A percentile compares a stretch with the other conserved stretches of the same genome.
These are phyloP conservation scores for Nomada lathburiana DNA, from an alignment of 2,888 invertebrate genomes.

Conservation along the genomic window DNA sequence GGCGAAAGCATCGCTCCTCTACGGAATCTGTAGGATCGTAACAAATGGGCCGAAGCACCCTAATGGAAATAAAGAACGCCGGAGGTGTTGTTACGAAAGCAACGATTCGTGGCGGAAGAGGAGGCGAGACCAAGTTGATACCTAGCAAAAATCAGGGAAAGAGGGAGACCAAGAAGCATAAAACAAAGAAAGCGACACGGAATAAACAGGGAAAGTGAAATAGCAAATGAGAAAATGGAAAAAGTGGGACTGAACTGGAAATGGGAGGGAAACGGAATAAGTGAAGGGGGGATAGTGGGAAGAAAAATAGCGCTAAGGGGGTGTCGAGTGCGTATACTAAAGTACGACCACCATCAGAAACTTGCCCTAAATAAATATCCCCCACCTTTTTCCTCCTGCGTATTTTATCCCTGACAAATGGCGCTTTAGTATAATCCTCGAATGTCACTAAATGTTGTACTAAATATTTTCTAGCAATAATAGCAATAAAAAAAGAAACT, in stretches of 20 bases:
- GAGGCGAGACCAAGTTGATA: constrained; percentile 36
- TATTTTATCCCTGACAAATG: constrained; percentile 64
- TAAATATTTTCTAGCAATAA: too few relatives aligned
- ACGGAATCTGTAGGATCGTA: constrained; percentile 66
- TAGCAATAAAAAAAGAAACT: too few relatives aligned
- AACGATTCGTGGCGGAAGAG: constrained; percentile 34
- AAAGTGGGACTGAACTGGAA: neutral
- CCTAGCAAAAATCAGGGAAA: constrained; percentile 7
- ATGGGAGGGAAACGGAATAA: neutral
- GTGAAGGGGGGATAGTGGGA: constrained; percentile 30
- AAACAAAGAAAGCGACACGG: constrained; percentile 1
- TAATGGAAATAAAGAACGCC: constrained; percentile 74
- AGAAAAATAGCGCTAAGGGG: constrained; percentile 70
- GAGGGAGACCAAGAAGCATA: neutral
- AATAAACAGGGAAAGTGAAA: constrained; percentile 13
- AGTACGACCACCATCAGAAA: constrained; percentile 54
- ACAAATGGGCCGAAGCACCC: constrained; percentile 70
- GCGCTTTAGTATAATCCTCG: neutral
- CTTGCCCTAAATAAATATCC: constrained; percentile 77
- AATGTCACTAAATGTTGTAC: neutral
- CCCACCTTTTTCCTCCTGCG: constrained; percentile 63
- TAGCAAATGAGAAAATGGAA: constrained; percentile 12
- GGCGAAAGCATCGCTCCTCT: constrained; percentile 34
- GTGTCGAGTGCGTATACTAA: constrained; percentile 62
- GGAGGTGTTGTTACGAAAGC: constrained; percentile 58